Evolutionary conservation across 2,797 vertebrate genomes (phyloP).

Genomic region (Mionectes olivaceus): DNA sequence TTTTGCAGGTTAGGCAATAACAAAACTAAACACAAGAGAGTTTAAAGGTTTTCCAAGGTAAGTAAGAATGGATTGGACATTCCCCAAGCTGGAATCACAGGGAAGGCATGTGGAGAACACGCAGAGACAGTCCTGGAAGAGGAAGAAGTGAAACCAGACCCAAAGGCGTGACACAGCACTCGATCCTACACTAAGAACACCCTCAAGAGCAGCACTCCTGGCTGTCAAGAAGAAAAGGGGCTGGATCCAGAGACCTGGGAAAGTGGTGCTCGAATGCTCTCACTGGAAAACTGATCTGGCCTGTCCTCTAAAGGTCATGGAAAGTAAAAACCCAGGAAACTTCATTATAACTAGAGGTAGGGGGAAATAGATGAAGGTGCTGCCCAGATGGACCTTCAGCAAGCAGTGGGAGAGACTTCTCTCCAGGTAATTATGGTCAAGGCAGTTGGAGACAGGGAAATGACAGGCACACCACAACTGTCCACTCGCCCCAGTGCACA

Average conservation of each 20-base stretch:
- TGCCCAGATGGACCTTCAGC: neutral
- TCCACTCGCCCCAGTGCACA: neutral
- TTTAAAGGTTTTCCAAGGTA: neutral
- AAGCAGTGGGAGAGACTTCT: neutral
- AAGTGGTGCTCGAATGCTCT: accelerated
- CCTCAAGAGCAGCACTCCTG: neutral
- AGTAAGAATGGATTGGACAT: neutral
- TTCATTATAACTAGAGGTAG: neutral
- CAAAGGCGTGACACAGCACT: neutral
- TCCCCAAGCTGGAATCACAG: neutral
- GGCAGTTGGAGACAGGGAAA: neutral
- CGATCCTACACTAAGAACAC: neutral
- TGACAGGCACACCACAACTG: neutral
- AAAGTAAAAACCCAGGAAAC: neutral
- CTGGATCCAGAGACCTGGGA: neutral
- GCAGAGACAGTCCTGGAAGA: neutral
- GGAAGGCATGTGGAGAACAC: neutral
- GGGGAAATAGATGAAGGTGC: neutral
- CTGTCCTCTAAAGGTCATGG: neutral
- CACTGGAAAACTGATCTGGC: neutral
- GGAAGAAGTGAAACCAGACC: neutral
- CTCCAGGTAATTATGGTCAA: neutral
- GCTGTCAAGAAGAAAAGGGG: neutral
- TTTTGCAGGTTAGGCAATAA: neutral
- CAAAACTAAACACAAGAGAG: neutral